Evolutionary conservation across 2,888 invertebrate species (phyloP).

Genomic region (Hypercompe scribonia): DNA sequence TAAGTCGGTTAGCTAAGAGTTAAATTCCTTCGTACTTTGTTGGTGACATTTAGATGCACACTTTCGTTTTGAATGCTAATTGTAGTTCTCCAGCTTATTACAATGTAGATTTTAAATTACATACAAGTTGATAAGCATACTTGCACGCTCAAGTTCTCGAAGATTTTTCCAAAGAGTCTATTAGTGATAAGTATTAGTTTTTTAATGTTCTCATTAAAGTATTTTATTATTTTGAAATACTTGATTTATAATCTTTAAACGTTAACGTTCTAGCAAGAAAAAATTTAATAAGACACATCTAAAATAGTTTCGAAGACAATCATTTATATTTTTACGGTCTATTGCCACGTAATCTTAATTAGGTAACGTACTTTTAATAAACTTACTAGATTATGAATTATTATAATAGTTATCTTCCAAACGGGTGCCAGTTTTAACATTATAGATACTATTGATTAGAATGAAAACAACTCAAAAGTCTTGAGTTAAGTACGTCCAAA

Average conservation of each 20-base stretch:
- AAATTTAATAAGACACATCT: background rate
- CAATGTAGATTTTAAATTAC: slow-evolving; percentile 64
- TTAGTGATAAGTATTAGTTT: slow-evolving; percentile 6
- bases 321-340: background rate
- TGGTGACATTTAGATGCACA: slow-evolving; percentile 57
- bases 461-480: slow-evolving; percentile 7
- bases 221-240: background rate
- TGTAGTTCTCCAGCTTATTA: slow-evolving; percentile 54
- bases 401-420: background rate
- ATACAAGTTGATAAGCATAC: slow-evolving; percentile 39
- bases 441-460: slow-evolving; percentile 4
- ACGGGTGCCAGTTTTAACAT: background rate
- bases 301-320: background rate
- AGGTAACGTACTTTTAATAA: too few species aligned
- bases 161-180: slow-evolving; percentile 11
- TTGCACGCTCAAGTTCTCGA: slow-evolving; percentile 18
- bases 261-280: background rate
- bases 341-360: too few species aligned
- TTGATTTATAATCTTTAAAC: background rate
- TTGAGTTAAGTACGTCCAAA: background rate
- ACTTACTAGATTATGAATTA: too few species aligned
- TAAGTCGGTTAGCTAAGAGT: slow-evolving; percentile 25
- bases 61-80: slow-evolving; percentile 49
- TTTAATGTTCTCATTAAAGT: background rate
- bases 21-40: slow-evolving; percentile 64